phyloP scores from a whole-genome alignment of 1,140 invertebrate species.

The Sycophila sp. region DNA sequence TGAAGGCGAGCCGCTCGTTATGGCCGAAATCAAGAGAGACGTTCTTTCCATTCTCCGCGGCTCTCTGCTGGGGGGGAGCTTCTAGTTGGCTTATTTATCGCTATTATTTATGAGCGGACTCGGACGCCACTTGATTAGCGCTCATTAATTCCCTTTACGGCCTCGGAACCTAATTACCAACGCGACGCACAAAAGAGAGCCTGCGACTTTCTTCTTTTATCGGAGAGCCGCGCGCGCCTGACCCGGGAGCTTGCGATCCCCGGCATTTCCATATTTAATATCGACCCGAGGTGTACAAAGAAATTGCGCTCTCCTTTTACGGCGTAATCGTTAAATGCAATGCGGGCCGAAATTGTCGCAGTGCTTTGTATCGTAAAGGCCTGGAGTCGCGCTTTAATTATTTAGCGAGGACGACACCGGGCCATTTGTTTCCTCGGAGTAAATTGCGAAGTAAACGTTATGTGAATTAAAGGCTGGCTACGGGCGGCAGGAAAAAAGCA shows the following conservation, averaged over 20 bases:
- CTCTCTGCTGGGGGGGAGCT: neutral
- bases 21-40: conserved; percentile 7
- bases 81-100: neutral
- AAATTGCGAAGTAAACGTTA: no score
- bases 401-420: no score
- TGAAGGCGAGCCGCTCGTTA: conserved; percentile 16
- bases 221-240: neutral
- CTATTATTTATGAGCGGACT: conserved; percentile 4
- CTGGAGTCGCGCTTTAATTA: no score
- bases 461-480: no score
- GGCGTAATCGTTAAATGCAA: no score
- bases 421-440: no score
- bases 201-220: conserved; percentile 11
- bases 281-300: no score
- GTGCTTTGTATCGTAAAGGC: no score
- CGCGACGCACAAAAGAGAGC: neutral
- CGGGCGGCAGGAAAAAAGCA: no score
- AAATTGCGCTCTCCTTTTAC: no score
- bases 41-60: neutral
- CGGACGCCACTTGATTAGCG: conserved; percentile 25
- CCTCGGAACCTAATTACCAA: conserved; percentile 23
- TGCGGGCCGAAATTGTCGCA: no score
- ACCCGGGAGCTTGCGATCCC: no score
- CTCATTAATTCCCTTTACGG: conserved; percentile 26
- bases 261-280: neutral